Conservation (phyloP, 92 coral and sea anemone genomes). For the Paragorgia papillata region DNA sequence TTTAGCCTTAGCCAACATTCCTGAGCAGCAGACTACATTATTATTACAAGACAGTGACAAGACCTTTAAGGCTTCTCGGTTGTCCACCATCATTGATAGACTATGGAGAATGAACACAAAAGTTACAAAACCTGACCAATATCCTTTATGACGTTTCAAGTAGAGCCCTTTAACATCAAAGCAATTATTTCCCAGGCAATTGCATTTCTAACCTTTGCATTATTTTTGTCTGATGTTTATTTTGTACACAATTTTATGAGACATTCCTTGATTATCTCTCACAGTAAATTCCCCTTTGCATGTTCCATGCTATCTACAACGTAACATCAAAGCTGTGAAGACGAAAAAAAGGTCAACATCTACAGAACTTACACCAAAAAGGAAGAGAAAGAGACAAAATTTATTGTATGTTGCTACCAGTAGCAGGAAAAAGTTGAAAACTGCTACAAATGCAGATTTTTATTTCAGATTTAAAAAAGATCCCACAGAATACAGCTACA, state of each 20-base stretch:
- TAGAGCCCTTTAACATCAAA: too few species aligned
- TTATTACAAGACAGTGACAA: background rate
- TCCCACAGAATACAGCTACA: too few species aligned
- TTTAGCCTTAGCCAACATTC: background rate
- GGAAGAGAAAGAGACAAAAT: background rate
- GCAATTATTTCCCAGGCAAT: too few species aligned
- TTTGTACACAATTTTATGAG: too few species aligned
- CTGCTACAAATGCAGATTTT: background rate
- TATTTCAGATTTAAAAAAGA: slow-evolving; percentile 22
- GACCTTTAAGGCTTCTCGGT: background rate
- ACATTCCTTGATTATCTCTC: slow-evolving; percentile 8
- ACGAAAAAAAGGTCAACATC: background rate
- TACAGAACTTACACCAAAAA: background rate
- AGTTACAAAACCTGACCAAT: background rate
- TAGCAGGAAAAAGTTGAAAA: background rate
- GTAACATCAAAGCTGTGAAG: background rate
- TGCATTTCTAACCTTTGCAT: background rate
- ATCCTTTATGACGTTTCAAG: background rate
- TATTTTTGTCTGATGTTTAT: background rate
- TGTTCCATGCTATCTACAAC: slow-evolving; percentile 21
- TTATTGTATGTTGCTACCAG: background rate
- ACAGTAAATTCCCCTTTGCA: slow-evolving; percentile 5
- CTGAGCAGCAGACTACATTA: background rate
- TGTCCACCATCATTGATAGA: background rate
- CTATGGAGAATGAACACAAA: background rate